These are phyloP conservation scores for Peromyscus eremicus DNA, from an alignment of 2,797 vertebrate genomes.

Conservation along the genomic window DNA sequence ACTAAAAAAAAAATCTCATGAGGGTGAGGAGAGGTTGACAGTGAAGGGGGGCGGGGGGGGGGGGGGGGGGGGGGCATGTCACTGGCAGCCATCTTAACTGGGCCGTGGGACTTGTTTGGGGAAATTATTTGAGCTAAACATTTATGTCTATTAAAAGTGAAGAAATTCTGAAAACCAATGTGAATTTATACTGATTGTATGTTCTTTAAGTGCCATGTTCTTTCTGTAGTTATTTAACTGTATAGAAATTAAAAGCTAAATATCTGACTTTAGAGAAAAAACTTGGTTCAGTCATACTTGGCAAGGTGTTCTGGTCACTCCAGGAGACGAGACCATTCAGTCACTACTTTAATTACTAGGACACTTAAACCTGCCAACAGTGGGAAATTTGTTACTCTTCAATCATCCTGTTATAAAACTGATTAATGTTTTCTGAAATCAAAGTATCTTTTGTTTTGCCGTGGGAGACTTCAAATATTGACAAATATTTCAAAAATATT, in stretches of 20 bases:
- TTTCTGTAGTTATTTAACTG: background rate
- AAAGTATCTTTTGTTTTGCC: background rate
- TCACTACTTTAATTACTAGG: background rate
- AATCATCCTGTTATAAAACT: background rate
- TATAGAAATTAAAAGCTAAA: constrained; percentile 16
- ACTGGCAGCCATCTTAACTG: background rate
- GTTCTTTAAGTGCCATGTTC: background rate
- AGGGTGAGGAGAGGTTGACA: background rate
- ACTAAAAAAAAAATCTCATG: background rate
- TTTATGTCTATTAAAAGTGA: constrained; percentile 19
- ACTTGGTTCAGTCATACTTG: background rate
- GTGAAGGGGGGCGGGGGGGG: background rate
- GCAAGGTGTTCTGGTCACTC: background rate
- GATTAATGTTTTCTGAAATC: background rate
- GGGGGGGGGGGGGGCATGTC: background rate
- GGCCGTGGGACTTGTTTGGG: background rate
- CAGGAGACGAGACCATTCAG: background rate
- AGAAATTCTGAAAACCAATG: background rate
- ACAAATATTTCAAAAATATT: background rate
- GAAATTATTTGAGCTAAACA: background rate
- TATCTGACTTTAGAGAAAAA: background rate
- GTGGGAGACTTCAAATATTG: background rate
- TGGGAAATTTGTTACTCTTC: background rate
- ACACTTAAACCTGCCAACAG: background rate
- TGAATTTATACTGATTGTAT: background rate